Conservation (phyloP, 2,888 invertebrate species). For the Molanna angustata region DNA sequence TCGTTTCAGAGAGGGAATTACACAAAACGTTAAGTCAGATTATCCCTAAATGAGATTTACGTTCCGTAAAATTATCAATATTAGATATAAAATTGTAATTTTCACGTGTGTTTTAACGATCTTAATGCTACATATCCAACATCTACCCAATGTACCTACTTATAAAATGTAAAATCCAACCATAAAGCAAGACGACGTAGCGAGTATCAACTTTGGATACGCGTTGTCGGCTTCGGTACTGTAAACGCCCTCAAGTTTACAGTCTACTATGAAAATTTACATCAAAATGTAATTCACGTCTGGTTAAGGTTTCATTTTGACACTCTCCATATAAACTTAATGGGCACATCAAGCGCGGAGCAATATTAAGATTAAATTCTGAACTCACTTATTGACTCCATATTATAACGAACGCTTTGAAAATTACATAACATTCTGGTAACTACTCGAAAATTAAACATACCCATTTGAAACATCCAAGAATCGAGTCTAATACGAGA, state of each 20-base stretch:
- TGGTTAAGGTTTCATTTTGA: slow-evolving; percentile 18
- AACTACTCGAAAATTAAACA: no score
- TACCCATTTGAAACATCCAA: no score
- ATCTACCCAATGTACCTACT: no score
- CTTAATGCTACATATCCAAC: background rate
- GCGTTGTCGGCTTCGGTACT: background rate
- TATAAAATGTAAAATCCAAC: background rate
- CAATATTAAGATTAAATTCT: slow-evolving; percentile 20
- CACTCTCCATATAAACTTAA: slow-evolving; percentile 21
- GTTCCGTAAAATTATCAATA: background rate
- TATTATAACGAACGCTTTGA: no score
- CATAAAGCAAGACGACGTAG: background rate
- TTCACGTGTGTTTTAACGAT: background rate
- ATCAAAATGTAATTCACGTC: slow-evolving; percentile 24
- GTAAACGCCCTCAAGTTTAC: background rate
- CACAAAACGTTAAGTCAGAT: no score
- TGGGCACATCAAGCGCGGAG: slow-evolving; percentile 16
- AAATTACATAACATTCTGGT: no score
- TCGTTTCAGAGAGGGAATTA: no score
- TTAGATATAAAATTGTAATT: background rate
- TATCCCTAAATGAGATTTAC: background rate
- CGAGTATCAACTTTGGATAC: background rate
- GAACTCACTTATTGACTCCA: slow-evolving; percentile 6
- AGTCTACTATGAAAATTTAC: slow-evolving; percentile 19
- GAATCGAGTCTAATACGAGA: no score